Percentiles rank a stretch among this genome's conserved stretches.
Conservation (phyloP, 1,140 invertebrate species). For the Coptotermes formosanus region DNA sequence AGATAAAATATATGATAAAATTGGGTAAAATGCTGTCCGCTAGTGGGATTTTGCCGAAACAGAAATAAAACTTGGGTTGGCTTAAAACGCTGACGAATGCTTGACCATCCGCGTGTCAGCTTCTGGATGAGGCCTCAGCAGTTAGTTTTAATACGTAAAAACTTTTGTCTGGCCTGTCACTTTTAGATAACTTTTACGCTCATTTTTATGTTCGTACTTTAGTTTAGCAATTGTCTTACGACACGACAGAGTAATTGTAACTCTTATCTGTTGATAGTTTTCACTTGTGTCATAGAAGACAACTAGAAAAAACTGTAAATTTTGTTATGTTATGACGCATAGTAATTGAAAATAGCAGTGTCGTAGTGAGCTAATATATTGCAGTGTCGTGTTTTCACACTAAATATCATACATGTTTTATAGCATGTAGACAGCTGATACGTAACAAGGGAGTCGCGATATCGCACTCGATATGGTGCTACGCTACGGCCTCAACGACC, state of each 20-base stretch:
- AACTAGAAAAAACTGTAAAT: background rate
- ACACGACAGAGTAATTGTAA: background rate
- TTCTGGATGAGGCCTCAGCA: too few species aligned
- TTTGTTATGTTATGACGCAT: background rate
- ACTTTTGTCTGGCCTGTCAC: background rate
- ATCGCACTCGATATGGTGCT: too few species aligned
- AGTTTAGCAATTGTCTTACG: background rate
- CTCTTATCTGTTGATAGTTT: background rate
- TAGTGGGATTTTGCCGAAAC: too few species aligned
- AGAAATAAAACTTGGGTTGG: too few species aligned
- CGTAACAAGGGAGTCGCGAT: too few species aligned
- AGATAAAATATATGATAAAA: too few species aligned
- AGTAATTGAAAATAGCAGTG: background rate
- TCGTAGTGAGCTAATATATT: background rate
- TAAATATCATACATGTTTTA: background rate
- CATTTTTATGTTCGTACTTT: background rate
- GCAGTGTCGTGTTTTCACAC: background rate
- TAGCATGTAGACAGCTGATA: too few species aligned
- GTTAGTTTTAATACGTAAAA: background rate
- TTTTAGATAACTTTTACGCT: background rate
- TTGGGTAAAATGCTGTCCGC: too few species aligned
- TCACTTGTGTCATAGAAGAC: background rate
- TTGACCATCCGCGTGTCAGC: too few species aligned
- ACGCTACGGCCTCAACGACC: too few species aligned
- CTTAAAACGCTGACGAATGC: too few species aligned